phyloP scores from a whole-genome alignment of 2,888 invertebrate species.

The Trisateles emortualis region DNA sequence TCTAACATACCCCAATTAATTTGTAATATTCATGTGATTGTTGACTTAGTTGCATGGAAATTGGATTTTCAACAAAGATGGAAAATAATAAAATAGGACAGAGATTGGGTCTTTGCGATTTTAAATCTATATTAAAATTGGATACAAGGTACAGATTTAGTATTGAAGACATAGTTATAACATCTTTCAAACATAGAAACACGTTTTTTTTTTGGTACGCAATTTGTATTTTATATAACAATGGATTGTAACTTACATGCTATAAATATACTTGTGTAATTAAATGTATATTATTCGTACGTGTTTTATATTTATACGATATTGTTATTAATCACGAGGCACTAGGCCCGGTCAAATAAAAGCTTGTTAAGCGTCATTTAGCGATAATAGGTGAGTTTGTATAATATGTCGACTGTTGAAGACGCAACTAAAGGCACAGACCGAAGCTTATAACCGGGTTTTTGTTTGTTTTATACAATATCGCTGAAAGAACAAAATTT shows the following conservation, averaged over 20 bases:
- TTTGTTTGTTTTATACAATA: too few species aligned
- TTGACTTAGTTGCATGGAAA: too few species aligned
- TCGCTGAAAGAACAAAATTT: slow-evolving; percentile 15
- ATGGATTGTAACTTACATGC: slow-evolving; percentile 26
- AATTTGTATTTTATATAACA: slow-evolving; percentile 29
- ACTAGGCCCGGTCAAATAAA: too few species aligned
- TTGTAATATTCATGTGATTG: not conserved
- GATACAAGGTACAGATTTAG: slow-evolving; percentile 9
- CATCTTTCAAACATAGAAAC: slow-evolving; percentile 51
- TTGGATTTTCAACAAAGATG: not conserved
- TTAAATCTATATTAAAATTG: too few species aligned
- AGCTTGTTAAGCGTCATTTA: too few species aligned
- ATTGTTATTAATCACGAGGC: not conserved
- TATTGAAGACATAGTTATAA: slow-evolving; percentile 30
- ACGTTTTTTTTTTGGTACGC: slow-evolving; percentile 45
- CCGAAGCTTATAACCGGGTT: too few species aligned
- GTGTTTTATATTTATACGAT: slow-evolving; percentile 13
- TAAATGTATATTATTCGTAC: slow-evolving; percentile 9
- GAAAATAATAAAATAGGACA: not conserved
- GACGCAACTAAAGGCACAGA: too few species aligned
- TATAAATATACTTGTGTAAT: slow-evolving; percentile 14
- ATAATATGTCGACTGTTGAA: too few species aligned
- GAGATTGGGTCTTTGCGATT: slow-evolving; percentile 10
- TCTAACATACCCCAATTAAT: not conserved
- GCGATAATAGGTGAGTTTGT: too few species aligned